A percentile compares a stretch with the other conserved stretches of the same genome.
Conservation (phyloP, 2,888 invertebrate genomes). For the Pocota personata region DNA sequence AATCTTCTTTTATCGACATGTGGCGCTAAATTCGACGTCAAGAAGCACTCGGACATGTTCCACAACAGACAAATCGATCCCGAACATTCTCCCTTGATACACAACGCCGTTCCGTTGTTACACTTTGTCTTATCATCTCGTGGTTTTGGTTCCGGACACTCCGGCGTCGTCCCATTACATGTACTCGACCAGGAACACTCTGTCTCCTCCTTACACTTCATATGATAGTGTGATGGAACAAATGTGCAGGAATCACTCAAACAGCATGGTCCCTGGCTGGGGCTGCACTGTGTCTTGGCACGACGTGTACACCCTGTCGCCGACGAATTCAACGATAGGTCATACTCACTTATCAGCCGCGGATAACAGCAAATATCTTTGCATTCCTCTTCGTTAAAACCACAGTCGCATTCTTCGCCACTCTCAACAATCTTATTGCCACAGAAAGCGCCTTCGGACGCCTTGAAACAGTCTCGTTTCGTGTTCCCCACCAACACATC, state of each 20-base stretch:
- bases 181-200: slow-evolving; percentile 95
- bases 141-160: slow-evolving; percentile 93
- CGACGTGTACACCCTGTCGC: slow-evolving; percentile 92
- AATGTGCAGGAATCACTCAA: slow-evolving; percentile 90
- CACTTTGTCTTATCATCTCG: slow-evolving; percentile 96
- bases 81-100: slow-evolving; percentile 94
- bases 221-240: slow-evolving; percentile 86
- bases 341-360: slow-evolving; percentile 88
- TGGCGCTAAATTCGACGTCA: slow-evolving; percentile 90
- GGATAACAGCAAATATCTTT: slow-evolving; percentile 97
- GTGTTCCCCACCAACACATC: slow-evolving; percentile 95
- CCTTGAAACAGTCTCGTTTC: slow-evolving; percentile 96
- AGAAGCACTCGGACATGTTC: slow-evolving; percentile 97
- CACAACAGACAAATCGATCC: slow-evolving; percentile 98
- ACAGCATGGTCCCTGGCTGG: slow-evolving; percentile 99
- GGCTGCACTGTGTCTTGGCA: slow-evolving; percentile 90
- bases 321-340: slow-evolving; percentile 87
- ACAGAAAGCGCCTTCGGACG: slow-evolving; percentile 97
- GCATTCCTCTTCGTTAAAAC: slow-evolving; percentile 96
- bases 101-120: slow-evolving; percentile 95
- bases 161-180: slow-evolving; percentile 93
- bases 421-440: slow-evolving; percentile 99
- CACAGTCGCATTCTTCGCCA: slow-evolving; percentile 99
- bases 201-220: slow-evolving; percentile 91
- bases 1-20: slow-evolving; percentile 92